These are phyloP conservation scores for Cichladusa arquata DNA, from an alignment of 2,113 vertebrate genomes.

Conservation along the genomic window DNA sequence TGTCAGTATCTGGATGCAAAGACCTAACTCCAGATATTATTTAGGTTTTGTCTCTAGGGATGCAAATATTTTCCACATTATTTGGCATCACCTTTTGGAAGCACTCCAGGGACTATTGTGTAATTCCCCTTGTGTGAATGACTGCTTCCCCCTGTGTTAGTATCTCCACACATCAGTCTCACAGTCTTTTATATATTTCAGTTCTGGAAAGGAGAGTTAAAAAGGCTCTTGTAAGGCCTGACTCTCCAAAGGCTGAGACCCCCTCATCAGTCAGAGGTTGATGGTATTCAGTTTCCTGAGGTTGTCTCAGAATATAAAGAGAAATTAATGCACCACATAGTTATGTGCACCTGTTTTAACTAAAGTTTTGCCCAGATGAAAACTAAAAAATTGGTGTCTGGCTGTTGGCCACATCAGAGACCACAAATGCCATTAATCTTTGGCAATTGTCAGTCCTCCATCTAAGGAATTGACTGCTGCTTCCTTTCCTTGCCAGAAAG, in stretches of 20 bases:
- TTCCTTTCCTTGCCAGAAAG: constrained; percentile 39
- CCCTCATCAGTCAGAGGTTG: not conserved
- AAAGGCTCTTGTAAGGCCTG: not conserved
- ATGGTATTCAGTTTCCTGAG: not conserved
- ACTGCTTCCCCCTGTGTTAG: not conserved
- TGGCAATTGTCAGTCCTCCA: constrained; percentile 60
- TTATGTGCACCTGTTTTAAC: constrained; percentile 47
- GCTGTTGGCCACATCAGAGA: constrained; percentile 25
- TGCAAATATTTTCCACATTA: not conserved
- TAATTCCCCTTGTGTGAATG: not conserved
- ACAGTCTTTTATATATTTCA: not conserved
- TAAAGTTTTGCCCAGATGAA: constrained; percentile 37
- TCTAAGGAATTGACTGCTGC: constrained; percentile 56
- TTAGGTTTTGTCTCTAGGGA: not conserved
- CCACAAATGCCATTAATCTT: constrained; percentile 63
- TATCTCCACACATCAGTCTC: not conserved
- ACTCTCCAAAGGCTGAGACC: not conserved
- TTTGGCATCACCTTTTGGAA: not conserved
- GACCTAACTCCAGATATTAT: not conserved
- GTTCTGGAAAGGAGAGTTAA: not conserved
- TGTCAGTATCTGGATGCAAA: not conserved
- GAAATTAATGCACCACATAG: not conserved
- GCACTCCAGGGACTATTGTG: not conserved
- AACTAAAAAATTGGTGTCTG: not conserved
- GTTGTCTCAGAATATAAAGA: not conserved